Evolutionary conservation across 2,797 vertebrate genomes (phyloP).

Genomic region (Platyrinchus mystaceus): DNA sequence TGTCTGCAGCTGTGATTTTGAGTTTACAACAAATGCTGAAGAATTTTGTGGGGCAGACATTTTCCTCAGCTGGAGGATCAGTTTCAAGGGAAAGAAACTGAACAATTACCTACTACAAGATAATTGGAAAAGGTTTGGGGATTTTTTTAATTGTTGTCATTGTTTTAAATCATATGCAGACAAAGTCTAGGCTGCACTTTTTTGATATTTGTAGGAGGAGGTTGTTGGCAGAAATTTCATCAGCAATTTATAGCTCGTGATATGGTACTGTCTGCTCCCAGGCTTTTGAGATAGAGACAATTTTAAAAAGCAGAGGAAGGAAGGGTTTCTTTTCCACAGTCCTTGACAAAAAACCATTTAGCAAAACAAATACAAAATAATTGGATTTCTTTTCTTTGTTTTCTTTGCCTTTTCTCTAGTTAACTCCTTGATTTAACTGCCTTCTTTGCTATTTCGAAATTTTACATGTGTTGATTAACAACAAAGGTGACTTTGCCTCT

Average conservation of each 20-base stretch:
- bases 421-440: constrained; percentile 69
- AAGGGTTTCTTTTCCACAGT: neutral
- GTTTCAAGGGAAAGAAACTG: neutral
- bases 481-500: neutral
- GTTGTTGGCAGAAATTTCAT: constrained; percentile 63
- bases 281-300: constrained; percentile 25
- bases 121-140: neutral
- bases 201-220: constrained; percentile 57
- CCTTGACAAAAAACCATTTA: constrained; percentile 66
- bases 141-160: neutral
- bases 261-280: constrained; percentile 45
- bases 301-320: neutral
- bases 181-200: constrained; percentile 33
- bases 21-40: neutral
- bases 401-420: constrained; percentile 49
- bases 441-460: constrained; percentile 48
- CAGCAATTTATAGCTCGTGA: constrained; percentile 21
- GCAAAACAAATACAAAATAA: constrained; percentile 75
- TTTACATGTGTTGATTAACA: constrained; percentile 35
- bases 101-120: neutral
- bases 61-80: neutral
- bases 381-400: constrained; percentile 63
- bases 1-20: neutral
- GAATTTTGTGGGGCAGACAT: neutral
- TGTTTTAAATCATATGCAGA: neutral